phyloP scores from a whole-genome alignment of 1,140 invertebrate genomes.

The Tetramorium simillimum region DNA sequence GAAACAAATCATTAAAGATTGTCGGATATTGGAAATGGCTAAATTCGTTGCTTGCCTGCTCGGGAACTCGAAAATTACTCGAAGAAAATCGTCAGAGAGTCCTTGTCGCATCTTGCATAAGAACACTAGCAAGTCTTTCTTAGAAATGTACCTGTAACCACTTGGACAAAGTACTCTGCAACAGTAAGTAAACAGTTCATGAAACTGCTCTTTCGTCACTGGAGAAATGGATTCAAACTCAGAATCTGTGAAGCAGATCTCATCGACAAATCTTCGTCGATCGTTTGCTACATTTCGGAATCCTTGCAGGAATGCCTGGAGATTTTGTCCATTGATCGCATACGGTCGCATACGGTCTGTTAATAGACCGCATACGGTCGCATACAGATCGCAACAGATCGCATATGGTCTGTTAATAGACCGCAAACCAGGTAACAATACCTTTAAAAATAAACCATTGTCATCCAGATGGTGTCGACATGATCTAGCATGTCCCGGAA shows the following conservation, averaged over 20 bases:
- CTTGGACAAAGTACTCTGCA: not conserved
- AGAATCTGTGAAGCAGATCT: not conserved
- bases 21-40: not conserved
- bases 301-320: not conserved
- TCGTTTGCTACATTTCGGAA: not conserved
- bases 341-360: not conserved
- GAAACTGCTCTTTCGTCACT: not conserved
- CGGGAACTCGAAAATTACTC: not conserved
- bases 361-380: not conserved
- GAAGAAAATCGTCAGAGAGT: not conserved
- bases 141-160: not conserved
- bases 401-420: not conserved
- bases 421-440: not conserved
- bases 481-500: not conserved
- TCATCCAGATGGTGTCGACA: not conserved
- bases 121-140: not conserved
- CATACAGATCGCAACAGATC: no score
- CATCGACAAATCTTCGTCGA: not conserved
- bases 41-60: not conserved
- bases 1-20: not conserved
- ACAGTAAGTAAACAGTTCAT: not conserved
- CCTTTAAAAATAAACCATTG: not conserved
- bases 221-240: not conserved
- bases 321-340: not conserved
- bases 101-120: constrained; percentile 1